phyloP scores from a whole-genome alignment of 2,797 vertebrate genomes.

The Selene dorsalis region DNA sequence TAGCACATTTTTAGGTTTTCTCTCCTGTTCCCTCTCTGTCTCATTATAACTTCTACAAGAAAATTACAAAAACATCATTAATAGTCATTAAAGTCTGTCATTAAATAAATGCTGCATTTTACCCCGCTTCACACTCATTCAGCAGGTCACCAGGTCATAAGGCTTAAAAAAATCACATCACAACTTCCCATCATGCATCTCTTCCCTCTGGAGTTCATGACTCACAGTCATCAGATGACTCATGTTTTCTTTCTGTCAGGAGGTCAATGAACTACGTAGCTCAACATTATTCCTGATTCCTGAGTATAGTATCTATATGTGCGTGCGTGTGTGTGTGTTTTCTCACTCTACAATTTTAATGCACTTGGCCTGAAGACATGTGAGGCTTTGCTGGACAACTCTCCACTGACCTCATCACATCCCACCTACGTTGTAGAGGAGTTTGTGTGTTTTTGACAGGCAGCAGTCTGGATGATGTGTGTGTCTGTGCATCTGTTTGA shows the following conservation, averaged over 20 bases:
- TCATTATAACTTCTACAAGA: background rate
- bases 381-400: conserved; percentile 88
- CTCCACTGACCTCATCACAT: conserved; percentile 88
- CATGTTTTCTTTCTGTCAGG: conserved; percentile 48
- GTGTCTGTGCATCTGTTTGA: conserved; percentile 7
- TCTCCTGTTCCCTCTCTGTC: background rate
- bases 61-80: background rate
- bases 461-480: conserved; percentile 58
- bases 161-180: conserved; percentile 48
- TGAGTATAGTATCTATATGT: background rate
- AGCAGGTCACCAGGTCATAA: conserved; percentile 51
- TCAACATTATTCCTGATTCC: conserved; percentile 16
- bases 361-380: conserved; percentile 82
- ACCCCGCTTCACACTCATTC: background rate
- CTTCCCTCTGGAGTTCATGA: conserved; percentile 58
- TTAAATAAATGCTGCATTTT: background rate
- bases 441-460: conserved; percentile 84
- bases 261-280: conserved; percentile 5
- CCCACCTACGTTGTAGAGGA: conserved; percentile 75
- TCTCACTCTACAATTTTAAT: conserved; percentile 25
- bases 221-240: conserved; percentile 70
- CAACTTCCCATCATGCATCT: conserved; percentile 49
- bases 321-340: conserved; percentile 1
- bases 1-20: background rate
- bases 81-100: background rate